A percentile compares a stretch with the other conserved stretches of the same genome.
Conservation (phyloP, 2,113 vertebrate genomes). For the Periophthalmus modestus region DNA sequence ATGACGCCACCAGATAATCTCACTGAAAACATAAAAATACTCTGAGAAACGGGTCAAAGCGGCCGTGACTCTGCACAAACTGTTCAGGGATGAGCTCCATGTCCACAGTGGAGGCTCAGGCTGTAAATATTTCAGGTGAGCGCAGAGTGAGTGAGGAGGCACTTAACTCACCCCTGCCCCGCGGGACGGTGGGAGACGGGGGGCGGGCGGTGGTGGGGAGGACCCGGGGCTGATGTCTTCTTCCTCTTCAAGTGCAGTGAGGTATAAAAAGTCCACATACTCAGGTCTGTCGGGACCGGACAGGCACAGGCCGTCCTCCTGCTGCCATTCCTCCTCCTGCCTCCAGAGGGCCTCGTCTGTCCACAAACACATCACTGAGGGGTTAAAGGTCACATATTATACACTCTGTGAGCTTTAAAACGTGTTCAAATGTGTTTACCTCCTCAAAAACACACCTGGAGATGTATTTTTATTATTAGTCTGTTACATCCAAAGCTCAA, state of each 20-base stretch:
- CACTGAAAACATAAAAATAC: not conserved
- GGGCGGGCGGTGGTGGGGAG: conserved; percentile 10
- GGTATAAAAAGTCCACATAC: conserved; percentile 62
- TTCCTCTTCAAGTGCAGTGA: conserved; percentile 62
- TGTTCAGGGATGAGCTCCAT: not conserved
- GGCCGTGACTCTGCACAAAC: conserved; percentile 4
- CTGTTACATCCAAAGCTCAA: too few species aligned
- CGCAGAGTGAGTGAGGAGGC: not conserved
- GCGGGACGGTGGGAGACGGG: conserved; percentile 24
- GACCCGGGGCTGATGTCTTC: conserved; percentile 18
- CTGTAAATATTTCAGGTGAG: conserved; percentile 1
- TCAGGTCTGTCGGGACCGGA: conserved; percentile 54
- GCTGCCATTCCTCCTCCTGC: conserved; percentile 65
- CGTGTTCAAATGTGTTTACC: too few species aligned
- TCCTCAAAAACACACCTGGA: too few species aligned
- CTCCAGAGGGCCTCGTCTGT: conserved; percentile 59
- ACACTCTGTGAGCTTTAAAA: too few species aligned
- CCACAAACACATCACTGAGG: not conserved
- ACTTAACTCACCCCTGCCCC: conserved; percentile 47
- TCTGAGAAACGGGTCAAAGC: conserved; percentile 2
- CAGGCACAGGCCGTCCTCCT: conserved; percentile 62
- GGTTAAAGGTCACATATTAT: not conserved
- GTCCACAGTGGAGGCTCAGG: not conserved
- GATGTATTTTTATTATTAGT: too few species aligned
- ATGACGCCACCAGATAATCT: conserved; percentile 14